Percentiles rank a stretch among this genome's conserved stretches.
These are phyloP conservation scores for Antrozous pallidus DNA, from an alignment of 2,797 vertebrate species.

Conservation along the genomic window DNA sequence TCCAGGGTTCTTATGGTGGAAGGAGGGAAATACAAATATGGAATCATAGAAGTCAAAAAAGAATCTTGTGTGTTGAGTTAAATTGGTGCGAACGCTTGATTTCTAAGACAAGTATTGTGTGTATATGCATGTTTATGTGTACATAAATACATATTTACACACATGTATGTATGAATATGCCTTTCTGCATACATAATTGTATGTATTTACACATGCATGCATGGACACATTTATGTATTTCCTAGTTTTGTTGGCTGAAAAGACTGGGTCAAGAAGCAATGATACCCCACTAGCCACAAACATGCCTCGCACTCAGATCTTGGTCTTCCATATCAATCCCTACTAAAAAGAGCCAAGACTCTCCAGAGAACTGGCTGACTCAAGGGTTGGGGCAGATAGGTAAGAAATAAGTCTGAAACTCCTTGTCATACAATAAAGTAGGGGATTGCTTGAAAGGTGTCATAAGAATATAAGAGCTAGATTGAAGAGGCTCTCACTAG, in stretches of 20 bases:
- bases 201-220: not conserved
- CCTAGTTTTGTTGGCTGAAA: not conserved
- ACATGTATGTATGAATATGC: not conserved
- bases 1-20: not conserved
- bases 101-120: not conserved
- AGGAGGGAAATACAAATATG: not conserved
- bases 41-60: constrained; percentile 7
- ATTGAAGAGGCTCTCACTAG: not conserved
- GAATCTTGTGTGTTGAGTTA: not conserved
- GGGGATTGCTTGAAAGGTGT: not conserved
- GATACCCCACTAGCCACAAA: not conserved
- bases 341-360: not conserved
- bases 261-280: not conserved
- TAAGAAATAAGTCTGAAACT: not conserved
- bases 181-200: not conserved
- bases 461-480: not conserved
- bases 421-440: not conserved
- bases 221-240: not conserved
- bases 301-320: not conserved
- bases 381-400: not conserved
- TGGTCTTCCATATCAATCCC: not conserved
- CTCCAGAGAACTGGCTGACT: not conserved
- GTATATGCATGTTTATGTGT: not conserved
- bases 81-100: not conserved
- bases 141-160: not conserved